Percentiles rank a stretch among this genome's conserved stretches.
phyloP scores from a whole-genome alignment of 2,113 vertebrate species.

The Pholis gunnellus region DNA sequence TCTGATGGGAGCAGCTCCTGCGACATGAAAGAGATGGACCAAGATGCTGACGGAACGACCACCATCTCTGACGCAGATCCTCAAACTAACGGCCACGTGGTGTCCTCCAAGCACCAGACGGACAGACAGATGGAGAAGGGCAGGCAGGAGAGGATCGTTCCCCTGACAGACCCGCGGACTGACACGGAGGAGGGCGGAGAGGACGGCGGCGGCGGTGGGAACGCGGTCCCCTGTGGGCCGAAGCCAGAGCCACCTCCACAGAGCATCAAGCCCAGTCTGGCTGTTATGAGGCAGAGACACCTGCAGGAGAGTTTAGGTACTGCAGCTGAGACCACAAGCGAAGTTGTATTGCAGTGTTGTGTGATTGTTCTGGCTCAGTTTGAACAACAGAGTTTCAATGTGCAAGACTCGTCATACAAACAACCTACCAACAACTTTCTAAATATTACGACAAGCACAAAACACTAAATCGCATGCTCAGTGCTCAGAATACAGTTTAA shows the following conservation, averaged over 20 bases:
- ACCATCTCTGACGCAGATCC: constrained; percentile 57
- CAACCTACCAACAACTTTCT: not conserved
- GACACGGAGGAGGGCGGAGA: constrained; percentile 62
- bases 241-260: constrained; percentile 81
- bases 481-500: not conserved
- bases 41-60: constrained; percentile 41
- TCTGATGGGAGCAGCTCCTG: constrained; percentile 75
- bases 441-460: not conserved
- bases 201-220: constrained; percentile 21
- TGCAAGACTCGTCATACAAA: not conserved
- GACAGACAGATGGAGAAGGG: constrained; percentile 65
- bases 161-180: constrained; percentile 56
- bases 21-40: constrained; percentile 60
- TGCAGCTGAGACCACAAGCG: constrained; percentile 47
- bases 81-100: constrained; percentile 68
- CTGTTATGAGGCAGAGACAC: constrained; percentile 79
- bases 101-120: constrained; percentile 58
- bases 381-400: not conserved
- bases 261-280: constrained; percentile 78
- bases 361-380: not conserved
- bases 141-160: constrained; percentile 71
- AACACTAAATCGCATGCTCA: not conserved
- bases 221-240: constrained; percentile 30
- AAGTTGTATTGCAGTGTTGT: not conserved
- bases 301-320: constrained; percentile 84